Evolutionary conservation across 2,797 vertebrate genomes (phyloP).

Genomic region (Calcarius lapponicus): DNA sequence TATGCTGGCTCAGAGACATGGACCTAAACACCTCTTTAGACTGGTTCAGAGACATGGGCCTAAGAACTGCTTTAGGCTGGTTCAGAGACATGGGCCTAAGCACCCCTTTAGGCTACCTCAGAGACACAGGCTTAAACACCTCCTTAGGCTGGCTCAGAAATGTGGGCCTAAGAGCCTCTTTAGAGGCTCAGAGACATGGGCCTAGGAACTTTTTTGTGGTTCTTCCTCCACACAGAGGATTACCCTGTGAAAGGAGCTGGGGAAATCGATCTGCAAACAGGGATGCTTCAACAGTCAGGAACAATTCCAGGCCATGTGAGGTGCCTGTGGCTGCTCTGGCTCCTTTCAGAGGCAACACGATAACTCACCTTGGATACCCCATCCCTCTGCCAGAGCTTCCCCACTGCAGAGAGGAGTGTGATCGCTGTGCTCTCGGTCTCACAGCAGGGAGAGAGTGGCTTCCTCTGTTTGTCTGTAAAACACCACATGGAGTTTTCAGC

Average conservation of each 20-base stretch:
- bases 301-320: background rate
- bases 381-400: background rate
- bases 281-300: background rate
- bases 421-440: background rate
- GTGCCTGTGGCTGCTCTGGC: background rate
- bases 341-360: background rate
- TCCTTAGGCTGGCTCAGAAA: background rate
- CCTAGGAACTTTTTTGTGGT: background rate
- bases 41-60: background rate
- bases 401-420: background rate
- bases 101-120: background rate
- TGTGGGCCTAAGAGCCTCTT: too few species aligned
- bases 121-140: background rate
- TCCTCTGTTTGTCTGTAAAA: background rate
- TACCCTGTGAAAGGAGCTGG: background rate
- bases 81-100: background rate
- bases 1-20: background rate
- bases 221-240: background rate
- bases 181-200: background rate
- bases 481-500: background rate
- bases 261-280: background rate
- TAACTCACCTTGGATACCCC: background rate
- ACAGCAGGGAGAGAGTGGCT: background rate
- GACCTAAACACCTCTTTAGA: background rate
- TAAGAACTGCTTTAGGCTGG: background rate